Base-by-base conservation (phyloP, 1,140 invertebrate species). In the Aphidius ervi region DNA sequence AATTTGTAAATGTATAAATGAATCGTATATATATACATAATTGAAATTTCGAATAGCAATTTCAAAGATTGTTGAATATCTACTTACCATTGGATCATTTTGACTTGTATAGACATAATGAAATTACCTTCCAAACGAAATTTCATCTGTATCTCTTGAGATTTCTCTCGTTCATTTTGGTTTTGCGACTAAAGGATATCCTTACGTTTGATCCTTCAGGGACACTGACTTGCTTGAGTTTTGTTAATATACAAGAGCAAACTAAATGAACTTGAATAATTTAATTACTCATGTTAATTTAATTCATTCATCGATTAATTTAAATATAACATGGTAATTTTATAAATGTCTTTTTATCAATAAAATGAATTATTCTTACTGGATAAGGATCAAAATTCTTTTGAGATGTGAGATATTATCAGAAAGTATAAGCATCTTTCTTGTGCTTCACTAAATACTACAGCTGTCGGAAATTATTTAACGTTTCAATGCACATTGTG, bases 401-500 rank as follows among this genome's bases (percentile, higher is more conserved):
- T 31, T 31, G 23, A 1, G 23, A 1, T 31, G 2, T 31, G 2
- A 31, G 2, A 4, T 31, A 31, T 31, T 31, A 31, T 31, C 23
- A 3, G 23, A 31, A 31, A 3, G 23, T 31, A 31, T 31, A 31
- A 31, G 23, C 23, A 31, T 16, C 23, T 46, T 46, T 5, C 5
- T 41, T 23, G 55, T 23, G 55, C 41, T 20, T 48, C 16, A 42
- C n/a, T 9, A 23, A 59, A 20, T 40, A 6, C 37, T 8, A 47
- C 23, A 20, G 23, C 20, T 9, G 56, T 9, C 48, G 16, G 8
- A 16, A 53, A 49, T 62, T 42, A 62, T 62, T 62, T 57, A 57
- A 47, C 23, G 47, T 56, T 57, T 62, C 60, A 57, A 59, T 56
- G 58, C 4, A 9, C 9, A 59, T 56, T 56, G 53, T 59, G 45